A percentile compares a stretch with the other conserved stretches of the same genome.
Evolutionary conservation across 2,113 vertebrate genomes (phyloP).

Genomic region (Plecturocebus donacophilus): DNA sequence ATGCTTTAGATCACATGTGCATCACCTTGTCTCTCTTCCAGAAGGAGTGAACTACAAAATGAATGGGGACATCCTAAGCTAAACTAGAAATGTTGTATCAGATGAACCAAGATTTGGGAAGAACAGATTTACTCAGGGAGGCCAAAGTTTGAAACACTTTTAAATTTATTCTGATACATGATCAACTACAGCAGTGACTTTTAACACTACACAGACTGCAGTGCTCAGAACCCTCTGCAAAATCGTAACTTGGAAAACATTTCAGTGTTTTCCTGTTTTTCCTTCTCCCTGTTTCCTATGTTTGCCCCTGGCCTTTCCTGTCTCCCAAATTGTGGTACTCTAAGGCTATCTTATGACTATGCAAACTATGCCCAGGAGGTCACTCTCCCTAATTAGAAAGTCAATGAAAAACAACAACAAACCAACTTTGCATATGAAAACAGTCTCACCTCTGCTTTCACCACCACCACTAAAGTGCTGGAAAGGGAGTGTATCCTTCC

Average conservation of each 20-base stretch:
- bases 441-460: neutral
- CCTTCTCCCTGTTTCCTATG: neutral
- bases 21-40: neutral
- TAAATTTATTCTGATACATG: neutral
- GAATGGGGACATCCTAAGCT: neutral
- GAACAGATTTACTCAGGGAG: slow-evolving; percentile 6
- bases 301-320: neutral
- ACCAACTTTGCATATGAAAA: neutral
- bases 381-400: neutral
- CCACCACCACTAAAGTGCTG: neutral
- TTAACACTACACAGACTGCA: neutral
- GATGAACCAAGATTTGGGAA: neutral
- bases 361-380: neutral
- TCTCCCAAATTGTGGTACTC: neutral
- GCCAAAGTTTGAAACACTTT: neutral
- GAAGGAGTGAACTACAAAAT: neutral
- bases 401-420: neutral
- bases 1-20: neutral
- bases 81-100: neutral
- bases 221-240: neutral
- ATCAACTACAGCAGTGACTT: neutral
- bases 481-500: neutral
- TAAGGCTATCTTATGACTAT: neutral
- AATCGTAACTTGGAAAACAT: neutral
- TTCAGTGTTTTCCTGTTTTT: neutral